These are phyloP conservation scores for Catharus ustulatus DNA, from an alignment of 2,797 vertebrate species.

Conservation along the genomic window DNA sequence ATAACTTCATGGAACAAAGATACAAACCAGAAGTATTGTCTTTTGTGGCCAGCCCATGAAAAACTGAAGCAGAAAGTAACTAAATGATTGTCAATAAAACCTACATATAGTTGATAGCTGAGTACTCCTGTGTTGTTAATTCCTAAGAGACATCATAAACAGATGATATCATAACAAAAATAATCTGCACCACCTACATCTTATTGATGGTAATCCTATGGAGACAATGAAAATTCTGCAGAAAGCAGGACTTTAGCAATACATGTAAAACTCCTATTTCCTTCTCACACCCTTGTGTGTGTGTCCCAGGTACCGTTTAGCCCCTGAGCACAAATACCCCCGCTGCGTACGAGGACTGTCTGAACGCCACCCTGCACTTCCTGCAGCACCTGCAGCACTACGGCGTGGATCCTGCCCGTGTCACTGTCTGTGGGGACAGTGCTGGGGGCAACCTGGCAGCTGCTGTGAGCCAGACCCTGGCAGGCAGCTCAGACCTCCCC, in stretches of 20 bases:
- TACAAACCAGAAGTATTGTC: background rate
- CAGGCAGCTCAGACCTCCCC: slow-evolving; percentile 21
- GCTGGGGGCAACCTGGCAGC: slow-evolving; percentile 82
- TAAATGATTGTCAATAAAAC: background rate
- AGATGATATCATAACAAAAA: background rate
- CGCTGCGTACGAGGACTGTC: slow-evolving; percentile 76
- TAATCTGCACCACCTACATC: background rate
- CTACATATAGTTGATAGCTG: background rate
- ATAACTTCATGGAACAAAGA: background rate
- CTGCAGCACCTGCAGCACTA: slow-evolving; percentile 77
- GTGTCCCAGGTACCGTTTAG: slow-evolving; percentile 77
- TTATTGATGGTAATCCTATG: background rate
- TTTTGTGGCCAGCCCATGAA: background rate
- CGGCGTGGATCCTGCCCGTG: slow-evolving; percentile 74
- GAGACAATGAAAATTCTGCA: background rate
- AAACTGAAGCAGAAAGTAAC: background rate
- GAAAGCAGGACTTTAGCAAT: background rate
- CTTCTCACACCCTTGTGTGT: rapidly evolving
- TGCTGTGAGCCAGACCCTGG: slow-evolving; percentile 77
- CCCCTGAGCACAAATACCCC: slow-evolving; percentile 84
- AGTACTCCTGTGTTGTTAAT: background rate
- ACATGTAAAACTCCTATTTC: background rate
- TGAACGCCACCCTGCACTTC: slow-evolving; percentile 79
- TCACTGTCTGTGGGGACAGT: slow-evolving; percentile 84
- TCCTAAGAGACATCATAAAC: background rate